Percentiles rank a stretch among this genome's conserved stretches.
These are phyloP conservation scores for Eulemur rufifrons DNA, from an alignment of 2,113 vertebrate species.

Conservation along the genomic window DNA sequence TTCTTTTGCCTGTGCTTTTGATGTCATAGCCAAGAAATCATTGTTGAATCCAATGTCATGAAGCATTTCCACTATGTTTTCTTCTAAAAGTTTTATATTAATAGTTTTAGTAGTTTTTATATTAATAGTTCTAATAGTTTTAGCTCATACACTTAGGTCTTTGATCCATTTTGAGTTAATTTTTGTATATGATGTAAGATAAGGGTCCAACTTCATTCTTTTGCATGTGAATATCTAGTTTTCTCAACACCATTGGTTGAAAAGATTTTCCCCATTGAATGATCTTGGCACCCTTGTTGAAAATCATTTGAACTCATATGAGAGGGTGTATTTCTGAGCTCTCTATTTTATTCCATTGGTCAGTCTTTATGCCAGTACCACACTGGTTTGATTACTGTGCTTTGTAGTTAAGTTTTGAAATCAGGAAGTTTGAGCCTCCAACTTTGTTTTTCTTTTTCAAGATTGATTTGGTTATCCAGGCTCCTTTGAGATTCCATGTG, in stretches of 20 bases:
- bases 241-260: not conserved
- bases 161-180: not conserved
- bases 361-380: not conserved
- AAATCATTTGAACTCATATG: not conserved
- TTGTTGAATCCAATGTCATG: not conserved
- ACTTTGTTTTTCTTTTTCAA: not conserved
- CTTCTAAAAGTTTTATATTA: not conserved
- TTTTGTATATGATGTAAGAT: not conserved
- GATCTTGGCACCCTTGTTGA: not conserved
- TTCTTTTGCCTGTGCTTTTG: not conserved
- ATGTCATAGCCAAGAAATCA: not conserved
- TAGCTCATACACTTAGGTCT: not conserved
- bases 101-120: not conserved
- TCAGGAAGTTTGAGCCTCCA: not conserved
- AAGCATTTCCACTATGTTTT: not conserved
- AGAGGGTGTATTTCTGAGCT: not conserved
- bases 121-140: not conserved
- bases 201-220: not conserved
- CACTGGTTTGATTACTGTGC: not conserved
- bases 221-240: not conserved
- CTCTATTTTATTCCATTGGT: not conserved
- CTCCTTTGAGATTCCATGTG: not conserved
- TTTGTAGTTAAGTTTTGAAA: conserved; percentile 5
- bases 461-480: not conserved
- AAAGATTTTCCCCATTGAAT: not conserved